A percentile compares a stretch with the other conserved stretches of the same genome.
These are phyloP conservation scores for Toxotes chatareus DNA, from an alignment of 2,113 vertebrate species.

Conservation along the genomic window DNA sequence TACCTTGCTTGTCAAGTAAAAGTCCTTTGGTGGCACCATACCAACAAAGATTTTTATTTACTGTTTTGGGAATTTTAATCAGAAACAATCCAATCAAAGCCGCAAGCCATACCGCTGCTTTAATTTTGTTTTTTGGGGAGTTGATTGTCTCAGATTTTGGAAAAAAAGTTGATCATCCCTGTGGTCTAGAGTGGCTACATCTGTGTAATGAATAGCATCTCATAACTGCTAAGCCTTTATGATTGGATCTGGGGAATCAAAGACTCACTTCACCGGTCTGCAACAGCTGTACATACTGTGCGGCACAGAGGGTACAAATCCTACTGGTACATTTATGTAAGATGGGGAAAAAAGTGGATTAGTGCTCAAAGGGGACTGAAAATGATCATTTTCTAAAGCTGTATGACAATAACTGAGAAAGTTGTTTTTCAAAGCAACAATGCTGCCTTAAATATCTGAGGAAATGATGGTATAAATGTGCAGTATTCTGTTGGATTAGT, in stretches of 20 bases:
- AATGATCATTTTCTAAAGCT: slow-evolving; percentile 48
- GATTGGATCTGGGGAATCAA: slow-evolving; percentile 73
- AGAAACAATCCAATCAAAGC: slow-evolving; percentile 75
- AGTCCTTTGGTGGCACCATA: slow-evolving; percentile 49
- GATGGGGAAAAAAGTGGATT: slow-evolving; percentile 49
- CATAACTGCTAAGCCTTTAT: slow-evolving; percentile 68
- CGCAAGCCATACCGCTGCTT: slow-evolving; percentile 59
- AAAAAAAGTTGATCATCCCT: slow-evolving; percentile 52
- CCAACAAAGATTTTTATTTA: slow-evolving; percentile 62
- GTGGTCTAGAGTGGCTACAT: slow-evolving; percentile 70
- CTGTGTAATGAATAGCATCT: slow-evolving; percentile 73
- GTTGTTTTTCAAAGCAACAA: slow-evolving; percentile 14
- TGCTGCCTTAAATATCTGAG: background rate
- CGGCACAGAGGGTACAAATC: slow-evolving; percentile 11
- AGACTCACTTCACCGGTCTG: slow-evolving; percentile 51
- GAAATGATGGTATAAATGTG: background rate
- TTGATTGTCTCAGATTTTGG: slow-evolving; percentile 67
- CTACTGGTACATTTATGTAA: slow-evolving; percentile 5
- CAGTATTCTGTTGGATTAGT: background rate
- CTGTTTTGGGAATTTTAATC: slow-evolving; percentile 64
- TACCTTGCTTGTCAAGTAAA: slow-evolving; percentile 56
- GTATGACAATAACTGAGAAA: background rate
- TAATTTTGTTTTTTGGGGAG: slow-evolving; percentile 47
- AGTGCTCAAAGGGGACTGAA: slow-evolving; percentile 46
- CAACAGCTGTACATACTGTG: slow-evolving; percentile 25